Base-by-base conservation (phyloP, 2,888 invertebrate species). In the Sicus ferrugineus region DNA sequence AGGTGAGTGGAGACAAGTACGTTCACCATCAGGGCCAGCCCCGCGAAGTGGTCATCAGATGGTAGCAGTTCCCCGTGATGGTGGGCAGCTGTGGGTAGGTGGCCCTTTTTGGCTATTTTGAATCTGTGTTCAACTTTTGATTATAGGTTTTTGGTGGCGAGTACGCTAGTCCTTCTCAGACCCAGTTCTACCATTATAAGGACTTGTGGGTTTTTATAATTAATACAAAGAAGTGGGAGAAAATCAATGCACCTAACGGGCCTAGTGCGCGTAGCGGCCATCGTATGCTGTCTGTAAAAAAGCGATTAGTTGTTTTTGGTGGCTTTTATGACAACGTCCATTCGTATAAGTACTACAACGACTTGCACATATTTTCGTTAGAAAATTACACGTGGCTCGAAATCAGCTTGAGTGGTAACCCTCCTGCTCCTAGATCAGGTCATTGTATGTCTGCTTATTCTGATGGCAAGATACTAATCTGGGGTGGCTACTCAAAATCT, bases 31-130 rank as follows among this genome's bases (percentile, higher is more conserved):
- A n/a, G 92, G 90, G 0, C 97, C 97, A 0, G 92, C 96, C 0
- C 95, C 97, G 0, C 87, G 97, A 71, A 94, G 95, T 80, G 92
- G 94, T 0, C 97, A 97, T 83, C 96, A 97, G 86, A 91, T 95
- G 79, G 89, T 93, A 3, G 87, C 91, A 0, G 89, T 93, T 21
- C 89, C 92, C 0, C 89, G 91, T 48, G 84, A 83, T 70, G 85
- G 85, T 4, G 94, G 93, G 1, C 90, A 91, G 77, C 77, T 90
- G 3, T 93, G 93, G 87, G 86, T 93, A 74, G 77, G 72, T 58
- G 16, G 14, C 31, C 30, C 30, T 34, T 6, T 7, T 38, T 6
- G 7, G 38, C 38, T 38, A 38, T 38, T 38, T 38, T 9, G 11
- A 11, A 38, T 9, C 6, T 38, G 11, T 11, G 11, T 38, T 38